A percentile compares a stretch with the other conserved stretches of the same genome.
These are phyloP conservation scores for Dendrolimus houi DNA, from an alignment of 2,888 invertebrate species.

Conservation along the genomic window DNA sequence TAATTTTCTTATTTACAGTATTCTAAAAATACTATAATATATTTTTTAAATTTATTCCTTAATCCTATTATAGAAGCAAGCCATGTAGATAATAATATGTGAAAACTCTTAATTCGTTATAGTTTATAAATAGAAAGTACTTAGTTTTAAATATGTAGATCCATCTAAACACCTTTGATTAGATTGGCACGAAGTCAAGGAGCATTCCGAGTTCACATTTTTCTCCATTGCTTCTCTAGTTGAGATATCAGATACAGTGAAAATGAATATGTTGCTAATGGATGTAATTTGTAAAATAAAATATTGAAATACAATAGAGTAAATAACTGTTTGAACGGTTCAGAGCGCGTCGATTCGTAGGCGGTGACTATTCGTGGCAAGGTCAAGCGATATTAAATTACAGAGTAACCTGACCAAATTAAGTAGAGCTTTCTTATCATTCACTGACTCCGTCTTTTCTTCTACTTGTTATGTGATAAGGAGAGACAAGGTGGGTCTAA, in stretches of 20 bases:
- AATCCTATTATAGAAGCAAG: too few relatives aligned
- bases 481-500: slow-evolving; percentile 28
- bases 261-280: not conserved
- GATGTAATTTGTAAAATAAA: slow-evolving; percentile 6
- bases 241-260: not conserved
- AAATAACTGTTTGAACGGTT: slow-evolving; percentile 19
- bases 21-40: too few relatives aligned
- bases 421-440: slow-evolving; percentile 18
- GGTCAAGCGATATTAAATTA: slow-evolving; percentile 70
- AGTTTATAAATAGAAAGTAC: too few relatives aligned
- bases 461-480: slow-evolving; percentile 10
- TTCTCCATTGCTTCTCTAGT: not conserved
- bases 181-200: not conserved
- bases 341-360: slow-evolving; percentile 42
- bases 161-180: not conserved
- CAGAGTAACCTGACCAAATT: slow-evolving; percentile 38
- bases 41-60: too few relatives aligned
- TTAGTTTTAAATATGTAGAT: not conserved
- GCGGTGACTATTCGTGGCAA: slow-evolving; percentile 71
- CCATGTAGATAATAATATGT: too few relatives aligned
- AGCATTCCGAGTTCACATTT: not conserved
- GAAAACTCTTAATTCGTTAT: too few relatives aligned
- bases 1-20: too few relatives aligned
- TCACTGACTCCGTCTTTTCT: slow-evolving; percentile 12
- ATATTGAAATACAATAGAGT: slow-evolving; percentile 25